Percentiles rank a stretch among this genome's conserved stretches.
phyloP scores from a whole-genome alignment of 2,113 vertebrate genomes.

The Puma concolor region DNA sequence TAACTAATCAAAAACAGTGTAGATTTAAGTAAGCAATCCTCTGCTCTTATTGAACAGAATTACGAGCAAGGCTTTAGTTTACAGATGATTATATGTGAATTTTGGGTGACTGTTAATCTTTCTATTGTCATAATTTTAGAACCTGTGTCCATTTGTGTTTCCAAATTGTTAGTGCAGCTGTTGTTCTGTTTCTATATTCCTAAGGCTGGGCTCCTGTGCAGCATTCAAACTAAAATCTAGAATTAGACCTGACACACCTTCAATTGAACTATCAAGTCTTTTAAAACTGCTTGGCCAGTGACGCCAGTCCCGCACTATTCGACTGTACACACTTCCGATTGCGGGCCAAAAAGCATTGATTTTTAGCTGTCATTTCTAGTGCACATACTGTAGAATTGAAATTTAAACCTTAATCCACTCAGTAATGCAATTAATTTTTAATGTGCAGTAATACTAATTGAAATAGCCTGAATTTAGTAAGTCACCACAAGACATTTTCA shows the following conservation, averaged over 20 bases:
- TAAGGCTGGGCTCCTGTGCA: slow-evolving; percentile 50
- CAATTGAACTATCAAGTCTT: slow-evolving; percentile 83
- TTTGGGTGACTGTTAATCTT: slow-evolving; percentile 60
- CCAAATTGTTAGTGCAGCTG: slow-evolving; percentile 54
- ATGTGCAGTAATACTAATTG: slow-evolving; percentile 99
- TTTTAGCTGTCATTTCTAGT: slow-evolving; percentile 92
- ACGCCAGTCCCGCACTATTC: slow-evolving; percentile 78
- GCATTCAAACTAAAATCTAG: slow-evolving; percentile 72
- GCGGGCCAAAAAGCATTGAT: slow-evolving; percentile 88
- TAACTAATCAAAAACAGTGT: slow-evolving; percentile 31
- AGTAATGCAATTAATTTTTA: slow-evolving; percentile 97
- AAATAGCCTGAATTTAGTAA: slow-evolving; percentile 94
- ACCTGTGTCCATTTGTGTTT: slow-evolving; percentile 54
- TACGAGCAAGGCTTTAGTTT: slow-evolving; percentile 31
- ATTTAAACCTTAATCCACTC: slow-evolving; percentile 95
- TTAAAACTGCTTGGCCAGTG: slow-evolving; percentile 79
- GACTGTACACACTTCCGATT: slow-evolving; percentile 80
- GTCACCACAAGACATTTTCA: slow-evolving; percentile 92
- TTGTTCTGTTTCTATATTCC: slow-evolving; percentile 64
- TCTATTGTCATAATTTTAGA: slow-evolving; percentile 65
- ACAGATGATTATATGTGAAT: slow-evolving; percentile 27
- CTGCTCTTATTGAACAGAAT: neutral
- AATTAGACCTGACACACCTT: slow-evolving; percentile 83
- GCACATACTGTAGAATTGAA: slow-evolving; percentile 89
- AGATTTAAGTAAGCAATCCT: slow-evolving; percentile 3